Evolutionary conservation across 2,888 invertebrate genomes (phyloP), one percentile per base, ranked within the genome.

Genomic region (Panopea generosa): DNA sequence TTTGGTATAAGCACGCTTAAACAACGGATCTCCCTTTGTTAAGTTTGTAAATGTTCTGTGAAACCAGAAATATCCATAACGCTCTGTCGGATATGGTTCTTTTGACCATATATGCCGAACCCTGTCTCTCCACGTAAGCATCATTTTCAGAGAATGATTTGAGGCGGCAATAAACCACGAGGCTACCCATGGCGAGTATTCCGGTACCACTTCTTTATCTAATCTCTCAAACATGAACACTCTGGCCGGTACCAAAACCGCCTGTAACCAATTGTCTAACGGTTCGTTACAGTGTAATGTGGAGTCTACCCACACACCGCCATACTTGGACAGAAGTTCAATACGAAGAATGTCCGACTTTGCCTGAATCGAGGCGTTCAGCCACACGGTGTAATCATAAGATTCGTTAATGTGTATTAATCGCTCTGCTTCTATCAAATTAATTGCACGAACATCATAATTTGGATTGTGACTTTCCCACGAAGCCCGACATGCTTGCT

Each of bases 321-420:
- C 52, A 24, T 52, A 52, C 7, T 3, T 16, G 9, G 52, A 52
- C 22, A 52, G 24, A 18, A 52, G 52, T 14, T 52, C 52, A 6
- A 52, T 24, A 16, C 52, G 52, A 24, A 52, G 18, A 24, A 52
- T 24, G 24, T 52, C 52, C 3, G 52, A 52, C 24, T 52, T 52
- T 3, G 52, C 52, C 24, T 52, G 52, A 22, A 52, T 52, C 16
- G 40, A 11, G 40, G 9, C 16, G 7, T 7, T 40, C 40, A 11
- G 7, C 40, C 40, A 40, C 16, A 14, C 40, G 14, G 7, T 14
- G 40, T 40, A 7, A 7, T 7, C 7, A 14, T 40, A 40, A 14
- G 7, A 40, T 40, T 40, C 9, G 7, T 7, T 11, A 11, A 7
- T 40, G 40, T 40, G 7, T 7, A 40, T 40, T 11, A 40, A 14